A percentile compares a stretch with the other conserved stretches of the same genome.
Conservation (phyloP, 2,797 vertebrate species). For the Galaxias olidus region DNA sequence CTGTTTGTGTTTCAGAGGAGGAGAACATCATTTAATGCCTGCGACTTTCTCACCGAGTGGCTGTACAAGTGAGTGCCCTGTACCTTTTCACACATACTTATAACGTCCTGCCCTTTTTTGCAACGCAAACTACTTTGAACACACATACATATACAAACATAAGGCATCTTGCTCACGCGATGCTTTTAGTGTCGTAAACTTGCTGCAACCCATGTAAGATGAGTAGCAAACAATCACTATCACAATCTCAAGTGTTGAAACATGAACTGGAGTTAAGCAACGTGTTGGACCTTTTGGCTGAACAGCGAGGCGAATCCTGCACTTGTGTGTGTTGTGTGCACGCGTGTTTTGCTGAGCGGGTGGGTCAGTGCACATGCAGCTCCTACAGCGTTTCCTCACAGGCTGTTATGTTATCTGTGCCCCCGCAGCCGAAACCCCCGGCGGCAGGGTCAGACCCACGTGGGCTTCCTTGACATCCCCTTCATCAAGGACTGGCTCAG, state of each 20-base stretch:
- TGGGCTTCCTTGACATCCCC: slow-evolving; percentile 77
- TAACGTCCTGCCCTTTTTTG: not conserved
- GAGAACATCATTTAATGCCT: slow-evolving; percentile 84
- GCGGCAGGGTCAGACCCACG: slow-evolving; percentile 64
- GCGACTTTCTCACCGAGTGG: slow-evolving; percentile 90
- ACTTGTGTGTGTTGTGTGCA: too few relatives aligned
- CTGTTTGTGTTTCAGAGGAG: slow-evolving; percentile 76
- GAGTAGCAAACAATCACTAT: not conserved
- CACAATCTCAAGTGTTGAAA: not conserved
- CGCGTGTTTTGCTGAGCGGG: too few relatives aligned
- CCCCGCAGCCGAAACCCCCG: slow-evolving; percentile 80
- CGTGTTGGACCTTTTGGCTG: not conserved
- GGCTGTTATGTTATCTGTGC: not conserved
- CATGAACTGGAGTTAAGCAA: slow-evolving; percentile 9
- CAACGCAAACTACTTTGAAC: not conserved
- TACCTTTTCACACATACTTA: not conserved
- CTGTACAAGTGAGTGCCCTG: slow-evolving; percentile 89
- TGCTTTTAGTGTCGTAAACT: not conserved
- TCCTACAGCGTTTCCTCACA: too few relatives aligned
- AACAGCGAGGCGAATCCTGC: not conserved
- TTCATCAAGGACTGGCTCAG: slow-evolving; percentile 86
- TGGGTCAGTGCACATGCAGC: too few relatives aligned
- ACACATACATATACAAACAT: not conserved
- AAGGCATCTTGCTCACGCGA: not conserved
- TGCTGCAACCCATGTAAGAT: not conserved